Base-by-base conservation (phyloP, 2,888 invertebrate species). In the Sepiola atlantica region DNA sequence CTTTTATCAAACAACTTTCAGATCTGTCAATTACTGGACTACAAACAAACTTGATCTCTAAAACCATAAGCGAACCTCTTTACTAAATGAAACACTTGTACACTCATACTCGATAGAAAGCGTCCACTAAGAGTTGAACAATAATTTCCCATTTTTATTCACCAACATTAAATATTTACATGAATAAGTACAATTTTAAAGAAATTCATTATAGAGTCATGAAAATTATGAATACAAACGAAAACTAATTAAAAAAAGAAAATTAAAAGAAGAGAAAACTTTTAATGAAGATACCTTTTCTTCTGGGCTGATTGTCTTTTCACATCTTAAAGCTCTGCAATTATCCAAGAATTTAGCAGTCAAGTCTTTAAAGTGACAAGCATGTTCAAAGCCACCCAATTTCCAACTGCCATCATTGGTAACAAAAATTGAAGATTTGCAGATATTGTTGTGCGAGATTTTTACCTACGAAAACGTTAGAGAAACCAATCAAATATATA, bases 341-440 rank as follows among this genome's bases (percentile, higher is more conserved):
- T 94, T 94, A 94, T 98, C 98, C 95, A 98, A 98, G 96, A 98
- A 99, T 94, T 98, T 98, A 94, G 97, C 97, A 28, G 98, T 96
- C 21, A 95, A 95, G 20, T 96, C 96, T 35, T 95, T 94, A 97
- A 96, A 98, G 98, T 55, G 98, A 98, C 95, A 98, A 98, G 96
- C 95, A 95, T 97, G 98, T 97, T 99, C 99, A 96, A 99, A 98
- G 12, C 98, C 98, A 24, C 98, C 98, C 57, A 99, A 98, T 97
- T 98, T 98, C 99, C 99, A 99, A 94, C 98, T 98, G 0, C 99
- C 99, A 97, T 99, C 98, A 32, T 98, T 98, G 55, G 98, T 98
- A 18, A 99, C 98, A 97, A 98, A 99, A 95, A 99, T 98, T 12
- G 99, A 98, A 95, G 98, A 98, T 95, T 98, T 97, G 97, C 98